Conservation (phyloP, 2,888 invertebrate species). For the Agrotis puta region DNA sequence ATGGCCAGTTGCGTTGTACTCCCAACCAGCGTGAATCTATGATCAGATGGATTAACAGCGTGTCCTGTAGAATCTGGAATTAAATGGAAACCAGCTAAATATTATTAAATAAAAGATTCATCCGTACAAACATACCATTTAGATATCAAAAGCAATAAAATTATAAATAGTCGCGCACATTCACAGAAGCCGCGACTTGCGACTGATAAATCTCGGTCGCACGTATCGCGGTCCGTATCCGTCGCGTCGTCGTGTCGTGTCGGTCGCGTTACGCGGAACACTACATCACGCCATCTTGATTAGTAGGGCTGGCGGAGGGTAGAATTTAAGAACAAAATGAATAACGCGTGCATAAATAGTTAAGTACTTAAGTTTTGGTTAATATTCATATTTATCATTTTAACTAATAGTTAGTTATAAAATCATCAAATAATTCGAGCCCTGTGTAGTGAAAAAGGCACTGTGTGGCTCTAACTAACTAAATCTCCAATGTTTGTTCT, state of each 20-base stretch:
- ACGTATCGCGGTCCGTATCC: slow-evolving; percentile 57
- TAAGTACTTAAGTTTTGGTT: no score
- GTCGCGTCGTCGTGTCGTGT: slow-evolving; percentile 59
- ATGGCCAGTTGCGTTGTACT: no score
- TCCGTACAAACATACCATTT: slow-evolving; percentile 12
- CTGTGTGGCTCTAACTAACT: no score
- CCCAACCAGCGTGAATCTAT: neutral
- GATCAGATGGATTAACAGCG: neutral
- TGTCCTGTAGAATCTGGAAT: neutral
- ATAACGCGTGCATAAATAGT: no score
- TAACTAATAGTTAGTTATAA: no score
- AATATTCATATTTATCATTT: no score
- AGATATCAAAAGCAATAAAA: slow-evolving; percentile 7
- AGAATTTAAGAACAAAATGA: no score
- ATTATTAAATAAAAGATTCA: neutral
- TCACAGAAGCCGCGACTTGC: slow-evolving; percentile 41
- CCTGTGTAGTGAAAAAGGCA: no score
- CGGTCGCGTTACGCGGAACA: slow-evolving; percentile 59
- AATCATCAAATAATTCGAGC: no score
- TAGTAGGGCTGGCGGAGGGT: slow-evolving; percentile 30
- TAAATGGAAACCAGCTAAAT: neutral
- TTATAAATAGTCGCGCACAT: slow-evolving; percentile 50
- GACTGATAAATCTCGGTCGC: slow-evolving; percentile 55
- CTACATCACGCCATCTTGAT: slow-evolving; percentile 58
- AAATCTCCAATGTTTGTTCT: no score